Evolutionary conservation across 2,113 vertebrate genomes (phyloP), one percentile per base, ranked within the genome.

Genomic region (Dendropsophus ebraccatus): DNA sequence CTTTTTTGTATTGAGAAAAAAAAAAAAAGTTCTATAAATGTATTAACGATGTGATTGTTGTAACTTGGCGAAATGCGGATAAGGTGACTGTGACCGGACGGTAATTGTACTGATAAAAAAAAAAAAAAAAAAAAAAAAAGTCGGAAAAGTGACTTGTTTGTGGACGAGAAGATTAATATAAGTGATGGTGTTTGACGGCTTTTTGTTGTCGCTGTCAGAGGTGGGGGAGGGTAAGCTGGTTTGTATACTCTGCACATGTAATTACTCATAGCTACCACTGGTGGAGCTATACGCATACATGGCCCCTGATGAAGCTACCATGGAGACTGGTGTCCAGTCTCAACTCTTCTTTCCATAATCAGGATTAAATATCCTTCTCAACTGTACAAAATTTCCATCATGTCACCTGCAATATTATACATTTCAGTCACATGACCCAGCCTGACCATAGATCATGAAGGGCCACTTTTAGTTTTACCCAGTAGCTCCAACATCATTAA

Each of bases 1-100:
- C 41, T 13, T 79, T 60, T 60, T 60, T 60, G 21, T 41, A 23
- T n/a, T 78, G 35, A 11, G 17, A 13, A n/a, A 65, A 11, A 13
- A 62, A 62, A 25, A 25, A 65, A 12, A 16, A 35, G 1, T 69
- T 32, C 0, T 69, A 32, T 69, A 35, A 37, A 21, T 37, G 67
- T 70, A 70, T 70, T 70, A 37, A 37, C 5, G 9, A 70, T 37
- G 30, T 70, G 67, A 69, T 70, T 70, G 67, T 70, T 70, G 67
- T 37, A 41, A 32, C 32, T 23, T 70, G 65, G n/a, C 13, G 13
- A 13, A 32, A 32, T 65, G 30, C 65, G 30, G 65, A 19, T 28
- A 5, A 35, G 16, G 30, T 25, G 23, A 9, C 58, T 23, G 9
- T 0, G n/a, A 12, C 23, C 17, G 23, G 58, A 25, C 6, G 19